Base-by-base conservation (phyloP, 1,140 invertebrate genomes). In the Yoshiicerus persimilis region DNA sequence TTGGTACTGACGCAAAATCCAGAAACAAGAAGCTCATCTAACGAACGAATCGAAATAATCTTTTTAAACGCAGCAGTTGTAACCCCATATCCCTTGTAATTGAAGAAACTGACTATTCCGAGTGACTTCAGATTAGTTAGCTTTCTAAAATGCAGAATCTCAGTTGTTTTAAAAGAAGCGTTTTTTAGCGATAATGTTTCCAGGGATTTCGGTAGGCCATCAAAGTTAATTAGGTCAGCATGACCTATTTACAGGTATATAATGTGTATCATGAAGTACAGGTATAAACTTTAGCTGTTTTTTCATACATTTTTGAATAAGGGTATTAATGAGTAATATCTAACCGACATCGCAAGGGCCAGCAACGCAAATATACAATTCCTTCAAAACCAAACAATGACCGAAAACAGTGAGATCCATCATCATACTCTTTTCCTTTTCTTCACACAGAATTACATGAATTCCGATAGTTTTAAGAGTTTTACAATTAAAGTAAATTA, bases 331-430 rank as follows among this genome's bases (percentile, higher is more conserved):
- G 8, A 27, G 5, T 86, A 13, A 70, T 30, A 27, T 10, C 25
- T 36, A 10, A 87, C 66, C 41, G 39, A 56, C 86, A 62, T 39
- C 87, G 70, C 25, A 30, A 11, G 87, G 56, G 10, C 70, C 30
- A n/a, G 87, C 87, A 8, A 88, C 38, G 16, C 84, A 88, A 47
- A 88, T 88, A n/a, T 80, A 88, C 13, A 88, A n/a, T 39, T 88
- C 87, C 62, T 86, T 41, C 11, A 88, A 32, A 34, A 20, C 11
- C 9, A 20, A 0, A 16, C 84, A 66, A 70, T 83, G n/a, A 4
- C 38, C 66, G 39, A 88, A 88, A 11, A 30, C 84, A 9, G 25
- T 77, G 4, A 88, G 38, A 86, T 88, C 87, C 32, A 88, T 56
- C 23, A 62, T 62, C 83, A 38, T 80, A 20, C 56, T 62, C 27